Evolutionary conservation across 2,888 invertebrate genomes (phyloP).

Genomic region (Cryptocheilus praepositus): DNA sequence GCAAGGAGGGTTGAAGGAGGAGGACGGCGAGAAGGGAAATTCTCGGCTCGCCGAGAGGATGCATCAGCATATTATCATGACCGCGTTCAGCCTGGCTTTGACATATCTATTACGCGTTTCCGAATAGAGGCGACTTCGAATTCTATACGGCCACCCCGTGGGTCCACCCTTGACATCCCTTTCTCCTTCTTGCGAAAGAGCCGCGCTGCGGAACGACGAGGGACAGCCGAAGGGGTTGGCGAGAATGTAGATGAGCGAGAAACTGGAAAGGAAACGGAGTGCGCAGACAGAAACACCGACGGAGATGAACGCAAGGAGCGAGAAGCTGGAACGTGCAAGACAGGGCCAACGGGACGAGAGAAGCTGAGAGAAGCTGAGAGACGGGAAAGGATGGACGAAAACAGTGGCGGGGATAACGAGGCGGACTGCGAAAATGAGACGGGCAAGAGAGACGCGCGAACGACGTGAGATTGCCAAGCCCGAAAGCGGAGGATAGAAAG

Average conservation of each 20-base stretch:
- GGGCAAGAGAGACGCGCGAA: slow-evolving; percentile 15
- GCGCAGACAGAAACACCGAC: slow-evolving; percentile 19
- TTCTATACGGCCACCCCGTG: slow-evolving; percentile 49
- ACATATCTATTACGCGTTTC: slow-evolving; percentile 73
- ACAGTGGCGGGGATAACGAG: too few relatives aligned
- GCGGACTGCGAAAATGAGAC: too few relatives aligned
- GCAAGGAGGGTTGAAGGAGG: slow-evolving; percentile 24
- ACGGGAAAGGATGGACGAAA: too few relatives aligned
- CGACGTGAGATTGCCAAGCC: too few relatives aligned
- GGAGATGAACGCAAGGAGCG: slow-evolving; percentile 24
- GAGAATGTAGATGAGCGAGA: slow-evolving; percentile 16
- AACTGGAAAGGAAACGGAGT: slow-evolving; percentile 18
- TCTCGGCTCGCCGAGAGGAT: slow-evolving; percentile 14
- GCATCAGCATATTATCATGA: slow-evolving; percentile 70
- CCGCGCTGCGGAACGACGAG: too few relatives aligned
- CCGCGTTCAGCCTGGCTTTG: slow-evolving; percentile 70
- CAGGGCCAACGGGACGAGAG: too few relatives aligned
- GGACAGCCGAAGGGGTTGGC: too few relatives aligned
- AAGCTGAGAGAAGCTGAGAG: too few relatives aligned
- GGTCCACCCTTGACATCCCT: slow-evolving; percentile 21
- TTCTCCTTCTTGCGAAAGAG: slow-evolving; percentile 1
- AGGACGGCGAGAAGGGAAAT: not conserved
- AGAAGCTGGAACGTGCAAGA: too few relatives aligned
- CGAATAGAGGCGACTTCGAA: slow-evolving; percentile 71
- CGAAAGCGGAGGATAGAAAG: not conserved